A percentile compares a stretch with the other conserved stretches of the same genome.
These are phyloP conservation scores for Thymelicus sylvestris DNA, from an alignment of 2,888 invertebrate genomes.

Conservation along the genomic window DNA sequence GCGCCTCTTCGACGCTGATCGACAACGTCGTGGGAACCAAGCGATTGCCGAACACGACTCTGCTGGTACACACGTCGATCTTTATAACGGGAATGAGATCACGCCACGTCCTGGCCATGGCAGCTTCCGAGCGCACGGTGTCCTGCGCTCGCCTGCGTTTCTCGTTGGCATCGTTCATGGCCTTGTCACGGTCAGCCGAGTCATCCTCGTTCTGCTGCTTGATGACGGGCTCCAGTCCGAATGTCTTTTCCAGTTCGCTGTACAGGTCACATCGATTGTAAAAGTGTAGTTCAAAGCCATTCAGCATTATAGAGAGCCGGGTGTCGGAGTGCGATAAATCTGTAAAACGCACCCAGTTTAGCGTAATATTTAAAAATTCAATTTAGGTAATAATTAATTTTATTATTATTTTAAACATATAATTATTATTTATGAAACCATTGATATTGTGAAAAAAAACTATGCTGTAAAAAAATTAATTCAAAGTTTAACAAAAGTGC, in stretches of 20 bases:
- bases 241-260: constrained; percentile 93
- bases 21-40: constrained; percentile 97
- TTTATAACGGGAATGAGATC: constrained; percentile 98
- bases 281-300: constrained; percentile 97
- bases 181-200: constrained; percentile 82
- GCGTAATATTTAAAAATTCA: too few species aligned
- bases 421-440: too few species aligned
- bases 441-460: too few species aligned
- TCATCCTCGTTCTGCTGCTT: constrained; percentile 87
- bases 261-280: constrained; percentile 97
- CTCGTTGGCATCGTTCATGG: constrained; percentile 87
- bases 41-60: constrained; percentile 97
- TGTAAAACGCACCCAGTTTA: constrained; percentile 64
- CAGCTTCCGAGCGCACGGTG: constrained; percentile 89
- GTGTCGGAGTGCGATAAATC: constrained; percentile 98
- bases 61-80: constrained; percentile 95
- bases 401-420: too few species aligned
- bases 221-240: constrained; percentile 92
- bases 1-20: constrained; percentile 96
- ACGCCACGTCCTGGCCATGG: constrained; percentile 95
- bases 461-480: too few species aligned
- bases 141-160: constrained; percentile 80
- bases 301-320: constrained; percentile 94
- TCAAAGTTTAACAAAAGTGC: too few species aligned
- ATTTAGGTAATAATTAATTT: too few species aligned